These are phyloP conservation scores for Mystacides longicornis DNA, from an alignment of 2,888 invertebrate species.

Conservation along the genomic window DNA sequence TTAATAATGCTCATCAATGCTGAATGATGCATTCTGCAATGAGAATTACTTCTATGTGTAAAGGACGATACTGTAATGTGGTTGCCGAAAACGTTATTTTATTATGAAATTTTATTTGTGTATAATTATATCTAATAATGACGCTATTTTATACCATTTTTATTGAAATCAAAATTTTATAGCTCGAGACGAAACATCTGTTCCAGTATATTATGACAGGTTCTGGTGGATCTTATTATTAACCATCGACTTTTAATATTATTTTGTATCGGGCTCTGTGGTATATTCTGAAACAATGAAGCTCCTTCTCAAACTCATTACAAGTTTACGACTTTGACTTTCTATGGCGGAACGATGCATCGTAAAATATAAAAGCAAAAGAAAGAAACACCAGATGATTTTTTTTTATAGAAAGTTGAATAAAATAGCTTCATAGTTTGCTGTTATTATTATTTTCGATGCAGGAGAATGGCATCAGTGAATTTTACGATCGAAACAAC, in stretches of 20 bases:
- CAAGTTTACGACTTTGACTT: background rate
- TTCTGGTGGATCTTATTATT: too few relatives aligned
- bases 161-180: background rate
- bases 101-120: background rate
- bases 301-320: background rate
- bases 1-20: too few relatives aligned
- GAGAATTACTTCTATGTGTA: too few relatives aligned
- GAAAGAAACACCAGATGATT: background rate
- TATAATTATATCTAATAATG: background rate
- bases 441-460: too few relatives aligned
- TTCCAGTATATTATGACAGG: too few relatives aligned
- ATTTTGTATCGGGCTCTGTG: background rate
- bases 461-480: too few relatives aligned
- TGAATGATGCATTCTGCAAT: too few relatives aligned
- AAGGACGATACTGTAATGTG: background rate
- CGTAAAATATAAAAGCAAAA: slow-evolving; percentile 1
- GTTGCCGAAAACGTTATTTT: background rate
- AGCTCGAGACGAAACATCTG: background rate
- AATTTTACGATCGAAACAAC: too few relatives aligned
- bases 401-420: too few relatives aligned
- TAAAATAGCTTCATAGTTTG: too few relatives aligned
- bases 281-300: background rate
- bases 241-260: background rate
- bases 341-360: background rate
- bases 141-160: background rate